Conservation (phyloP, 2,888 invertebrate species). For the Hoplodrina blanda region DNA sequence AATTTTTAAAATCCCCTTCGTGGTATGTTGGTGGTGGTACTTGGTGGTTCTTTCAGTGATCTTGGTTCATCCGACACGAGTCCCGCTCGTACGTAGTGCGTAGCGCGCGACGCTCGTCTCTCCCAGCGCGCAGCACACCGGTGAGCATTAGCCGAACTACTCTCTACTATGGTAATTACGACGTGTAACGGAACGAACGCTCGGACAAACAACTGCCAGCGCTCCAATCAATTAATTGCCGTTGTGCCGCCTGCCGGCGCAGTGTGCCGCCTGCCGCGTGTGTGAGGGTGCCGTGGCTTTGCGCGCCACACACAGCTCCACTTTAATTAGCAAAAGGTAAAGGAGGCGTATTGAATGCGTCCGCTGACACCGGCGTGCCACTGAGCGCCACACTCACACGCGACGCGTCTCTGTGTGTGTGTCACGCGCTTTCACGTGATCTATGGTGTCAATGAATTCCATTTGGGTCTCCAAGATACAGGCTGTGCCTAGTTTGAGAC, state of each 20-base stretch:
- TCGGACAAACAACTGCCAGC: slow-evolving; percentile 55
- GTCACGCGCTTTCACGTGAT: neutral
- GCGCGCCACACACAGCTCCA: slow-evolving; percentile 27
- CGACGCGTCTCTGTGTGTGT: neutral
- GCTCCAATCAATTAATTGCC: slow-evolving; percentile 61
- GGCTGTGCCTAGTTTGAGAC: no score
- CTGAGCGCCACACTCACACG: neutral
- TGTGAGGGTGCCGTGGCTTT: slow-evolving; percentile 5
- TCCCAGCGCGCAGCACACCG: neutral
- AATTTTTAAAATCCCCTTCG: no score
- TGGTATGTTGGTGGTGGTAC: no score
- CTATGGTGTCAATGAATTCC: slow-evolving; percentile 20
- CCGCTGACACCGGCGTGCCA: slow-evolving; percentile 5
- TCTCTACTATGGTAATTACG: slow-evolving; percentile 61
- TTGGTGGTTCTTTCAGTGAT: no score
- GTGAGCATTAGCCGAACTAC: slow-evolving; percentile 24
- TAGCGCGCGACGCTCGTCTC: no score
- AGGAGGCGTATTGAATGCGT: slow-evolving; percentile 38
- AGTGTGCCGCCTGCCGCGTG: slow-evolving; percentile 23
- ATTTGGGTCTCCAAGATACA: no score
- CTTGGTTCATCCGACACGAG: no score
- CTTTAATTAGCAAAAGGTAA: slow-evolving; percentile 54
- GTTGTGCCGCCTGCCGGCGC: slow-evolving; percentile 19
- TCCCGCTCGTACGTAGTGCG: no score
- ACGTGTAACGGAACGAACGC: slow-evolving; percentile 46